Evolutionary conservation across 2,113 vertebrate species (phyloP).

Genomic region (Sigmodon hispidus): DNA sequence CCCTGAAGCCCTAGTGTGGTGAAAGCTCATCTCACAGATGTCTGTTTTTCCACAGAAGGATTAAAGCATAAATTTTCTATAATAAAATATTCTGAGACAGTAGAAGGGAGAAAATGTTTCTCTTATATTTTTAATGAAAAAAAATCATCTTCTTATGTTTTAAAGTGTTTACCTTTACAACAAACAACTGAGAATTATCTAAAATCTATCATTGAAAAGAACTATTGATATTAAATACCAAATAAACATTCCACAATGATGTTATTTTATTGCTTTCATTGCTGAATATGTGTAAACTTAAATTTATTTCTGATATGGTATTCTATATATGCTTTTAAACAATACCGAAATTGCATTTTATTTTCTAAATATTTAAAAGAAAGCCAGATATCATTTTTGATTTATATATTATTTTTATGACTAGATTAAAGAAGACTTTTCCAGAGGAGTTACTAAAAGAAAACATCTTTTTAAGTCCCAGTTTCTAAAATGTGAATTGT

Average conservation of each 20-base stretch:
- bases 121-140: not conserved
- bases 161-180: not conserved
- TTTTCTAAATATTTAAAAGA: not conserved
- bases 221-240: not conserved
- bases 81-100: not conserved
- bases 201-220: not conserved
- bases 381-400: not conserved
- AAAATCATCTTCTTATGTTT: slow-evolving; percentile 1
- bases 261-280: not conserved
- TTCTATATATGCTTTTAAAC: not conserved
- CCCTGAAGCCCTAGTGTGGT: not conserved
- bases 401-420: not conserved
- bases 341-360: not conserved
- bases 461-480: not conserved
- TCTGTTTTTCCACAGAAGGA: not conserved
- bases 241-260: not conserved
- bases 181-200: not conserved
- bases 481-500: not conserved
- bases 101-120: not conserved
- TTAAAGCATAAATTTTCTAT: slow-evolving; percentile 1
- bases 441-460: not conserved
- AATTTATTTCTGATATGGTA: not conserved
- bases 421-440: not conserved
- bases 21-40: not conserved
- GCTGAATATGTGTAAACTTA: not conserved